Percentiles rank a stretch among this genome's conserved stretches.
phyloP scores from a whole-genome alignment of 2,113 vertebrate genomes.

The Ammodramus savannarum region DNA sequence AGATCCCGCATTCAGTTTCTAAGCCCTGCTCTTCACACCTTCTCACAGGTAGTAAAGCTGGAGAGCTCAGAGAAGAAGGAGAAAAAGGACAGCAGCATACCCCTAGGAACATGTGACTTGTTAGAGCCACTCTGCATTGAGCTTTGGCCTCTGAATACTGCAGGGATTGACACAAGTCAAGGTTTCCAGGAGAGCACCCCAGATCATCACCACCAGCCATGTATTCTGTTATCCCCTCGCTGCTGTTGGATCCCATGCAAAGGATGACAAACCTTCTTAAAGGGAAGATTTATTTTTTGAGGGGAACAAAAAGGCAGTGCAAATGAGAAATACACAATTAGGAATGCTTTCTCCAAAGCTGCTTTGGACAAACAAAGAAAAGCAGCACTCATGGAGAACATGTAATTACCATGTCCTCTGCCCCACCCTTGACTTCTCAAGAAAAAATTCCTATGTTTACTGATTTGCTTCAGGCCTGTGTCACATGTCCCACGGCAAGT shows the following conservation, averaged over 20 bases:
- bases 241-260: not conserved
- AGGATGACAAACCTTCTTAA: not conserved
- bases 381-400: not conserved
- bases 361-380: not conserved
- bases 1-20: not conserved
- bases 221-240: not conserved
- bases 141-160: not conserved
- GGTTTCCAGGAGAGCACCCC: not conserved
- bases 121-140: rapidly evolving
- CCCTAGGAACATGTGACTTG: rapidly evolving
- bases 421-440: slow-evolving; percentile 16
- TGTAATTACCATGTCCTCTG: slow-evolving; percentile 16
- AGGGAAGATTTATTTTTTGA: not conserved
- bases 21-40: not conserved
- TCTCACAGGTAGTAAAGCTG: not conserved
- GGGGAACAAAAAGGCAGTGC: not conserved
- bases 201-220: not conserved
- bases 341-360: not conserved
- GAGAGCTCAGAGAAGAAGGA: not conserved
- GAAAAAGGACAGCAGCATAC: not conserved
- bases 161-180: not conserved
- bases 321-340: not conserved
- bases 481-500: not conserved
- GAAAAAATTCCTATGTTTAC: slow-evolving; percentile 32
- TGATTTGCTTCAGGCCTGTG: slow-evolving; percentile 17